phyloP scores from a whole-genome alignment of 2,797 vertebrate species.

The Morelia viridis region DNA sequence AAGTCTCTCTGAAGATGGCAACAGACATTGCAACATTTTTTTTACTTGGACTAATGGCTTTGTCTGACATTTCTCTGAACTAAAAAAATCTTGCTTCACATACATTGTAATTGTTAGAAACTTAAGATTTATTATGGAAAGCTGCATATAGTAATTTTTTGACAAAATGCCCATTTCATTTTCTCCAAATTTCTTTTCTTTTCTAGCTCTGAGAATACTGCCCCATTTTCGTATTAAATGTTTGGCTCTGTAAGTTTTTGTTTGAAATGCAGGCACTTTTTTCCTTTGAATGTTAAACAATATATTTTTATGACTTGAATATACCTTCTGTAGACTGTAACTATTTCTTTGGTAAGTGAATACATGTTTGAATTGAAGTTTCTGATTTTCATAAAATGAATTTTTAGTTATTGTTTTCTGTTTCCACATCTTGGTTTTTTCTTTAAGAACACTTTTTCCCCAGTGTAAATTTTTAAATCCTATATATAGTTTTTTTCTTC shows the following conservation, averaged over 20 bases:
- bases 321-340: conserved; percentile 6
- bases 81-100: background rate
- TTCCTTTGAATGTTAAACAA: conserved; percentile 18
- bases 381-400: conserved; percentile 28
- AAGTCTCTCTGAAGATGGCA: background rate
- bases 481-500: background rate
- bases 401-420: conserved; percentile 9
- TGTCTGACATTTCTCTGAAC: background rate
- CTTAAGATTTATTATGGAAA: conserved; percentile 10
- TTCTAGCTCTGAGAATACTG: background rate
- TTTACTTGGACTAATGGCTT: background rate
- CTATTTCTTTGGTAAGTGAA: conserved; percentile 3
- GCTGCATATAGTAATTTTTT: background rate
- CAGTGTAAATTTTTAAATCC: background rate
- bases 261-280: conserved; percentile 4
- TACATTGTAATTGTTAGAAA: conserved; percentile 16
- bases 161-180: background rate
- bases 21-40: background rate
- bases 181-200: conserved; percentile 9
- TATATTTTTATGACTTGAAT: background rate
- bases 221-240: conserved; percentile 3
- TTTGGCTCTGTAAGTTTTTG: background rate
- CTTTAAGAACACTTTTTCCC: background rate
- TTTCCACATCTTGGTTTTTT: conserved; percentile 25
- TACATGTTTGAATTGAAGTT: conserved; percentile 13